Evolutionary conservation across 2,113 vertebrate species (phyloP).

Genomic region (Marmota monax): DNA sequence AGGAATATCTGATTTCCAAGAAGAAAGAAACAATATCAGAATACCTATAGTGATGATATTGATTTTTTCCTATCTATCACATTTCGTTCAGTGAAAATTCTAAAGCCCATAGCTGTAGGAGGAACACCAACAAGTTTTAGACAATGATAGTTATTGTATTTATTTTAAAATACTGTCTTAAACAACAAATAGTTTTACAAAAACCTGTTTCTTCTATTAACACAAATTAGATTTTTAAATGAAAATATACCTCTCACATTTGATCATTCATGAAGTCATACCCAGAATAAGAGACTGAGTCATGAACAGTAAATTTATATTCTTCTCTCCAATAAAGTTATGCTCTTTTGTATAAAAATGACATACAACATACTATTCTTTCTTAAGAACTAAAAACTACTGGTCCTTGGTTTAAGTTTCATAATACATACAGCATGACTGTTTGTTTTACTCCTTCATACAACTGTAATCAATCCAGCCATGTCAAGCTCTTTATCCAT

Average conservation of each 20-base stretch:
- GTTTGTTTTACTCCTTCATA: background rate
- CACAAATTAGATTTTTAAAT: conserved; percentile 54
- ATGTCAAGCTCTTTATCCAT: background rate
- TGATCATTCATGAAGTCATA: conserved; percentile 52
- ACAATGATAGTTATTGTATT: conserved; percentile 42
- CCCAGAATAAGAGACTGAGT: background rate
- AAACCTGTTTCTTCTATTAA: conserved; percentile 42
- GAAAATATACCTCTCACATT: conserved; percentile 36
- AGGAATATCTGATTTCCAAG: conserved; percentile 44
- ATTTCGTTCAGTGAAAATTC: conserved; percentile 33
- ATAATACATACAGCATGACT: conserved; percentile 26
- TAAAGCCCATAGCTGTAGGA: conserved; percentile 42
- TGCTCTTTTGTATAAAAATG: background rate
- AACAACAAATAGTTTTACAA: conserved; percentile 27
- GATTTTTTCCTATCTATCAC: background rate
- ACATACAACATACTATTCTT: background rate
- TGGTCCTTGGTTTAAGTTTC: conserved; percentile 35
- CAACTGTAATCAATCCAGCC: background rate
- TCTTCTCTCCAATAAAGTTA: conserved; percentile 41
- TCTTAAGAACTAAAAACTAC: conserved; percentile 60
- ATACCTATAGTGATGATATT: background rate
- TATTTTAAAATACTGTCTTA: conserved; percentile 38
- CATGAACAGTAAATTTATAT: conserved; percentile 43
- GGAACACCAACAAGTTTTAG: conserved; percentile 32
- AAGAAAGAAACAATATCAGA: conserved; percentile 46